Evolutionary conservation across 2,888 invertebrate genomes (phyloP), one percentile per base, ranked within the genome.

Genomic region (Thera britannica): DNA sequence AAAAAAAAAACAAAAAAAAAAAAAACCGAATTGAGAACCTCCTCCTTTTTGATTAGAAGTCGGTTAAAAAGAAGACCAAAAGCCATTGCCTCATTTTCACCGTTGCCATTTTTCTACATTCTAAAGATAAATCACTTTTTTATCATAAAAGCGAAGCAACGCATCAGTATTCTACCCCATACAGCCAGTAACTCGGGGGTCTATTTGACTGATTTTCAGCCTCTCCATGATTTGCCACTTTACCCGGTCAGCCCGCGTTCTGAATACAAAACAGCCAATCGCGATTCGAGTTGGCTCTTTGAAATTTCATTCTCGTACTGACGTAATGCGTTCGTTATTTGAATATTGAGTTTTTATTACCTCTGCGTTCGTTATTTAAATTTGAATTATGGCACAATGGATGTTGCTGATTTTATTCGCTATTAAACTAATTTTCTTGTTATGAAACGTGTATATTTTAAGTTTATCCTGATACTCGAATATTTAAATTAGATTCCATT

Each of bases 141-240:
- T 70, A 65, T 68, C 62, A 71, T 59, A 62, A 73, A 75, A 75
- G 81, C 80, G 77, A 77, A 75, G 75, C 75, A 58, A 5, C 66
- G 46, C 79, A 79, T 81, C 86, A 84, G 83, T 87, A 93, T 92
- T 88, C 92, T 81, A 76, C 70, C 66, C 81, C 75, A 85, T 84
- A 55, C 75, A 73, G 80, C 84, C 85, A 85, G 88, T 87, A 89
- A 88, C 92, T 88, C 90, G 83, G 87, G 83, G 89, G 90, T 92
- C 91, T 92, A 91, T 93, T 92, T 92, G 93, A 92, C 93, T 93
- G 93, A 93, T 93, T 93, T 90, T 92, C 93, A 91, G 91, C 87
- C 87, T 84, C 89, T 92, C 90, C 90, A 92, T 93, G 93, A 93
- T 93, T 93, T 91, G 91, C 90, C 92, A 93, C 93, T 93, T 93